Evolutionary conservation across 2,888 invertebrate species (phyloP).

Genomic region (Calameuta filiformis): DNA sequence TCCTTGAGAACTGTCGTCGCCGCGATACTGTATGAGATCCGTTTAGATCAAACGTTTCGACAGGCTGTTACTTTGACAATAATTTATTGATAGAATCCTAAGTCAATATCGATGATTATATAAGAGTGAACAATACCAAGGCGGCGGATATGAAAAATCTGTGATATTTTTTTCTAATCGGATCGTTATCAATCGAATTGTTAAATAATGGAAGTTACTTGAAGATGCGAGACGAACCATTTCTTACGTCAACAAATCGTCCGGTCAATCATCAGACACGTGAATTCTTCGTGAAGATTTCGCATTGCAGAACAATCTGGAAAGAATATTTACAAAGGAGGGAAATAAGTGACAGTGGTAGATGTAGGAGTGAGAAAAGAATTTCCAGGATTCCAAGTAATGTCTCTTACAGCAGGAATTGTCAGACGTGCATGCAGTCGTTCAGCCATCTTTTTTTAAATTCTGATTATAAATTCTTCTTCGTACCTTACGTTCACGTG

Average conservation of each 20-base stretch:
- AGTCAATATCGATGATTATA: neutral
- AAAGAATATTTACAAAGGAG: neutral
- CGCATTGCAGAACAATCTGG: neutral
- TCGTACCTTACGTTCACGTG: neutral
- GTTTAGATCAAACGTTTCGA: neutral
- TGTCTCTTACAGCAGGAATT: neutral
- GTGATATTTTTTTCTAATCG: neutral
- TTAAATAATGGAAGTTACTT: neutral
- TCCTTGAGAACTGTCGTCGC: neutral
- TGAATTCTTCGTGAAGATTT: neutral
- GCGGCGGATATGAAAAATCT: neutral
- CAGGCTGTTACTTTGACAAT: neutral
- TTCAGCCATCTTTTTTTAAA: neutral
- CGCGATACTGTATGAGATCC: neutral
- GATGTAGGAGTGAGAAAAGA: neutral
- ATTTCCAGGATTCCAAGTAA: neutral
- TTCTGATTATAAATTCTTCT: neutral
- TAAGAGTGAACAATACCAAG: neutral
- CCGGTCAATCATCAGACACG: neutral
- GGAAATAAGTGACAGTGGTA: neutral
- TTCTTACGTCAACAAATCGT: neutral
- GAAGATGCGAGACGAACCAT: neutral
- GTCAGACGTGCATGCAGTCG: neutral
- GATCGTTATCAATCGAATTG: neutral
- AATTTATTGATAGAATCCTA: neutral